phyloP scores from a whole-genome alignment of 2,888 invertebrate genomes.

The Encarsia formosa region DNA sequence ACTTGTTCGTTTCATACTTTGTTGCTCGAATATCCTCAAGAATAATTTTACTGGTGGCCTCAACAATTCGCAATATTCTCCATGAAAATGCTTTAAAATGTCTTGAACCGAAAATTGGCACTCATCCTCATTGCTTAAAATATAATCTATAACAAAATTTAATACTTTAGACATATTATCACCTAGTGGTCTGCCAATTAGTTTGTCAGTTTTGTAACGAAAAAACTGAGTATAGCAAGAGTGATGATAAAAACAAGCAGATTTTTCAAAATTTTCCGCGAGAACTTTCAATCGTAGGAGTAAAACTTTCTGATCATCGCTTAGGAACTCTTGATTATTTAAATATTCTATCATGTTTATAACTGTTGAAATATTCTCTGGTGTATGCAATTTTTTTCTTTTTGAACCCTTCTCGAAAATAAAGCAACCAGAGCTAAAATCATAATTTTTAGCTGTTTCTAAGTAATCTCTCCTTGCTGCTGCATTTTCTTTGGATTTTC shows the following conservation, averaged over 20 bases:
- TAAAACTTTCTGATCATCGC: too few relatives aligned
- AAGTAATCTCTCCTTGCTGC: too few relatives aligned
- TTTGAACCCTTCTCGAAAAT: too few relatives aligned
- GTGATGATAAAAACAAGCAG: neutral
- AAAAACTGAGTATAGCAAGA: neutral
- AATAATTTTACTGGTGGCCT: slow-evolving; percentile 2
- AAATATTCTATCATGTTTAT: too few relatives aligned
- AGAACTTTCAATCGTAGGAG: too few relatives aligned
- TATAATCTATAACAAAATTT: neutral
- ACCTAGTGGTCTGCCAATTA: neutral
- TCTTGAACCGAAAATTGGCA: neutral
- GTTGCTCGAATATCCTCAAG: slow-evolving; percentile 8
- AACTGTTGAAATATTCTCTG: too few relatives aligned
- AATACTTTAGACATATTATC: neutral
- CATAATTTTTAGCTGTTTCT: too few relatives aligned
- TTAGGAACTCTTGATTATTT: too few relatives aligned
- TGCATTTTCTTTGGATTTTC: too few relatives aligned
- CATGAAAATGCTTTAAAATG: neutral
- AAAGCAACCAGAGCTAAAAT: too few relatives aligned
- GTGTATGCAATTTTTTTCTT: too few relatives aligned
- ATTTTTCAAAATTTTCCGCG: too few relatives aligned
- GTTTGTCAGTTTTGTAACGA: neutral
- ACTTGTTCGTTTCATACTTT: neutral
- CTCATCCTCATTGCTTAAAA: neutral
- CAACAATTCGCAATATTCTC: neutral